Base-by-base conservation (phyloP, 1,140 invertebrate genomes). In the Geopemphigus sp. region DNA sequence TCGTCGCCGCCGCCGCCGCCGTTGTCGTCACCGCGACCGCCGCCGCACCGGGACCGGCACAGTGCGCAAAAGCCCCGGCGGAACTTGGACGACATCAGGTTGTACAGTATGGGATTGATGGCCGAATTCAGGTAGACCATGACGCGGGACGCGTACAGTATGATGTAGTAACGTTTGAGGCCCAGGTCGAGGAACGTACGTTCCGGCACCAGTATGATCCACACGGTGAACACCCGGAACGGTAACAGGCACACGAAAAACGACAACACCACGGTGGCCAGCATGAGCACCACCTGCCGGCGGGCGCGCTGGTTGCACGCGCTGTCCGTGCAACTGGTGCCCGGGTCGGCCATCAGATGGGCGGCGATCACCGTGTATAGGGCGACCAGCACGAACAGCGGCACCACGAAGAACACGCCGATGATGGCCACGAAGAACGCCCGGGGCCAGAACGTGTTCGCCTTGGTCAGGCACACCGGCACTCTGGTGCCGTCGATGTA, bases 81-180 rank as follows among this genome's bases (percentile, higher is more conserved):
- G 86, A 96, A 96, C 85, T 95, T 96, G 0, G 93, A 94, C n/a
- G 93, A 95, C 91, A 95, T 95, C 17, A 94, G 87, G 85, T 94
- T 94, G 86, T 96, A 96, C 19, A 96, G 87, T 82, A 96, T 94
- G 5, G 95, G 95, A 86, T 96, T 96, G 80, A 95, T 90, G 32
- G 94, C 93, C 8, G 94, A 95, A 84, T 96, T 95, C 24, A 95
- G 88, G 86, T 96, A 95, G 22, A 94, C 85, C 92, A 96, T 93
- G 39, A 95, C 89, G 64, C 94, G 89, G 83, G 91, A 93, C 85
- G 95, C 92, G 85, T 94, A 95, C 15, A 96, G 88, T 68, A 96
- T 87, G 84, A 91, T 92, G 86, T 94, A 95, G 86, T 94, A 96
- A 53, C 32, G n/a, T 11, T 80, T 24, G 32, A 64, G 19, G 12